These are phyloP conservation scores for Sturmia bella DNA, from an alignment of 2,888 invertebrate genomes.

Conservation along the genomic window DNA sequence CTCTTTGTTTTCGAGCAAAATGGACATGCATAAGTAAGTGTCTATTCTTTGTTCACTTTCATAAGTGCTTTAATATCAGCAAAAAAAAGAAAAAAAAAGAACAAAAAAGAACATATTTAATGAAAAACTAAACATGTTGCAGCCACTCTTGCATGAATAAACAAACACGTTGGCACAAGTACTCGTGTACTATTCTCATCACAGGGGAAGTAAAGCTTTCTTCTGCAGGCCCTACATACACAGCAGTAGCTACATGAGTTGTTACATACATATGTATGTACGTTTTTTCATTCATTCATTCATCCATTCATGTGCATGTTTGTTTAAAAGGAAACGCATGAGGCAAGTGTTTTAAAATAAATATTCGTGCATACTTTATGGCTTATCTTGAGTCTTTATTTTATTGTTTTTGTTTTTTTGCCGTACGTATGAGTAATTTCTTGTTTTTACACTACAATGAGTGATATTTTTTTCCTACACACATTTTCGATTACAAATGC, in stretches of 20 bases:
- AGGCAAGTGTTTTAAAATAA: constrained; percentile 33
- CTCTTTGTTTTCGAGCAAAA: neutral
- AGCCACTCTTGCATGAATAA: constrained; percentile 22
- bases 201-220: too few relatives aligned
- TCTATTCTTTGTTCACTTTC: neutral
- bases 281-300: neutral
- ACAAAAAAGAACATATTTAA: neutral
- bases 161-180: neutral
- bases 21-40: neutral
- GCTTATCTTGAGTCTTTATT: constrained; percentile 43
- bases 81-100: too few relatives aligned
- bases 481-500: constrained; percentile 2
- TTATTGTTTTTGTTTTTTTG: constrained; percentile 7
- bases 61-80: too few relatives aligned
- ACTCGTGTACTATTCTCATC: too few relatives aligned
- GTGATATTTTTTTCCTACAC: constrained; percentile 2
- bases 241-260: too few relatives aligned
- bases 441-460: constrained; percentile 8
- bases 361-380: constrained; percentile 53
- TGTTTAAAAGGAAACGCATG: constrained; percentile 28
- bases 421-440: constrained; percentile 16
- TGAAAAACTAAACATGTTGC: neutral
- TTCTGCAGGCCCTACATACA: too few relatives aligned
- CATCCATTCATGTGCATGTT: neutral
- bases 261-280: too few relatives aligned